These are phyloP conservation scores for Scaptomyza hsui DNA, from an alignment of 1,140 invertebrate species.

Conservation along the genomic window DNA sequence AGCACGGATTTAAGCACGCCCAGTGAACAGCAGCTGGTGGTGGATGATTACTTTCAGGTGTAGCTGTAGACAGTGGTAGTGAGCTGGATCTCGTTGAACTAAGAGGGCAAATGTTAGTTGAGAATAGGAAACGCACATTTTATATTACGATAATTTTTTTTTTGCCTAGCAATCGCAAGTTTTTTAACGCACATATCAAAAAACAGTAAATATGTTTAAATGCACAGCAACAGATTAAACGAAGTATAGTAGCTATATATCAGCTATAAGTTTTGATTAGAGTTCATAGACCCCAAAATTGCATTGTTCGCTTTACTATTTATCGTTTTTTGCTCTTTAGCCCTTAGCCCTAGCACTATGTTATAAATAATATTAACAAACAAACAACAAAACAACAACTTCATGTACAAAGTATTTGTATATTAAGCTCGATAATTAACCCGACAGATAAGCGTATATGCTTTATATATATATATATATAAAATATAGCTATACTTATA, in stretches of 20 bases:
- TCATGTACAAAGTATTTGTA: conserved; percentile 79
- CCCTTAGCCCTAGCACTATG: conserved; percentile 49
- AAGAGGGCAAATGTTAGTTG: background rate
- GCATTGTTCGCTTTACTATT: conserved; percentile 53
- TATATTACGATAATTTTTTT: conserved; percentile 34
- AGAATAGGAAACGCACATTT: conserved; percentile 4
- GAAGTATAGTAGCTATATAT: background rate
- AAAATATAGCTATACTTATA: conserved; percentile 40
- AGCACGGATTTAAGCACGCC: conserved; percentile 36
- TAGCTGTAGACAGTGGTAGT: conserved; percentile 32
- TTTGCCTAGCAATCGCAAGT: conserved; percentile 76
- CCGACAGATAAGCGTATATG: conserved; percentile 28
- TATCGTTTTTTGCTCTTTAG: conserved; percentile 65
- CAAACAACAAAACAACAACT: conserved; percentile 29
- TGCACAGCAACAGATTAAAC: conserved; percentile 30
- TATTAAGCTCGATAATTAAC: conserved; percentile 52
- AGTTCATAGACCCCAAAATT: conserved; percentile 52
- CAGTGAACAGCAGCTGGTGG: conserved; percentile 59
- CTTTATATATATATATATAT: conserved; percentile 6
- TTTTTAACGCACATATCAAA: conserved; percentile 59
- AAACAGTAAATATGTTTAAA: background rate
- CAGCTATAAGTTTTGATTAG: conserved; percentile 29
- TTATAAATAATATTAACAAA: background rate
- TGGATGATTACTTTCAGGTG: conserved; percentile 81
- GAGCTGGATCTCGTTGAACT: conserved; percentile 68